Evolutionary conservation across 2,797 vertebrate genomes (phyloP).

Genomic region (Esox lucius): DNA sequence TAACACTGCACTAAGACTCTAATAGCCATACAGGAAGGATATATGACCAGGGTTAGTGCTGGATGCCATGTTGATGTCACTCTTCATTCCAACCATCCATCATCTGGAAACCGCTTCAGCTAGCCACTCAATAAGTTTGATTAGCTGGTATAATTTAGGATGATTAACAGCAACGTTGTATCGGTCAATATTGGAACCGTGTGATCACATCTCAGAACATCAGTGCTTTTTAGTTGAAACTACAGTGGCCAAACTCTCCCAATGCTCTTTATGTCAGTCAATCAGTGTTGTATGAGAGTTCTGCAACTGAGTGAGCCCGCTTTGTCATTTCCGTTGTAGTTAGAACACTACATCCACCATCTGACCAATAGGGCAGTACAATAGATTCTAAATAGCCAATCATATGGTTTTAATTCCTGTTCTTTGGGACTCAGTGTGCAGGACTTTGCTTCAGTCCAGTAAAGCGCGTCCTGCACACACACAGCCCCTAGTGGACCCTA

Average conservation of each 20-base stretch:
- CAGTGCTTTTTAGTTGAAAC: conserved; percentile 17
- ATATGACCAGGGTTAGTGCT: background rate
- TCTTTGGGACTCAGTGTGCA: background rate
- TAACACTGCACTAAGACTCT: conserved; percentile 47
- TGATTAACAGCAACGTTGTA: background rate
- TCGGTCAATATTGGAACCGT: conserved; percentile 12
- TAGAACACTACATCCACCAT: conserved; percentile 67
- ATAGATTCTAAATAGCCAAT: conserved; percentile 23
- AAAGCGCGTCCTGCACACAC: background rate
- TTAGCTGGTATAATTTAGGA: background rate
- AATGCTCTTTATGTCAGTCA: conserved; percentile 1
- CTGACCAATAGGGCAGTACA: conserved; percentile 40
- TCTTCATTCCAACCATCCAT: background rate
- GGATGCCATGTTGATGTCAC: background rate
- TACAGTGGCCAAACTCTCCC: conserved; percentile 28
- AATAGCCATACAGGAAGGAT: conserved; percentile 22
- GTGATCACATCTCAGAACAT: background rate
- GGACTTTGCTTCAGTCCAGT: background rate
- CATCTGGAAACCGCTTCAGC: background rate
- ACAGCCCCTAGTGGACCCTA: background rate
- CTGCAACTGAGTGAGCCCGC: conserved; percentile 5
- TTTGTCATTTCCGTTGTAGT: conserved; percentile 47
- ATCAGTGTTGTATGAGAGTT: conserved; percentile 22
- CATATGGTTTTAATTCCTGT: background rate
- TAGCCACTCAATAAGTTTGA: background rate